phyloP scores from a whole-genome alignment of 2,888 invertebrate species.

The Keiferia lycopersicella region DNA sequence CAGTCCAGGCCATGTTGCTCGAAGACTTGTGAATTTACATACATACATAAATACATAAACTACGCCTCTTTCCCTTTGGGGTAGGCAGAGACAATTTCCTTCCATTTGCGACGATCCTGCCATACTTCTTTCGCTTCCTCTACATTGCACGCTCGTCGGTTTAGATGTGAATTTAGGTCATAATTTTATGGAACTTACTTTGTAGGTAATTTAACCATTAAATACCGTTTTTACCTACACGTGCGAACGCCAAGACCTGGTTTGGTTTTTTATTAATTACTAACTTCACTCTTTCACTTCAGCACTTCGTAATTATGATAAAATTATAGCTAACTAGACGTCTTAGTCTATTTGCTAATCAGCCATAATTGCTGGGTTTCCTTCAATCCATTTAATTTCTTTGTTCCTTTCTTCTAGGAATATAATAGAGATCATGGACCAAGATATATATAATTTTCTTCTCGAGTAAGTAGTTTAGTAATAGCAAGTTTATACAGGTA shows the following conservation, averaged over 20 bases:
- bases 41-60: too few species aligned
- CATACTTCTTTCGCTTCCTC: too few species aligned
- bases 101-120: too few species aligned
- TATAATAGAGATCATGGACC: background rate
- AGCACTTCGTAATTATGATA: background rate
- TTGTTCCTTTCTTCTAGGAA: background rate
- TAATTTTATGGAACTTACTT: background rate
- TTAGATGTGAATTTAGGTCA: too few species aligned
- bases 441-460: background rate
- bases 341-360: slow-evolving; percentile 7
- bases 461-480: background rate
- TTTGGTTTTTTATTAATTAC: background rate
- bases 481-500: background rate
- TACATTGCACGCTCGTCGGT: too few species aligned
- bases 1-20: too few species aligned
- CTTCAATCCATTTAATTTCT: background rate
- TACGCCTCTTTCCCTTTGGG: too few species aligned
- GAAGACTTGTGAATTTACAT: too few species aligned
- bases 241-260: background rate
- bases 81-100: too few species aligned
- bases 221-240: too few species aligned
- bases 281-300: background rate
- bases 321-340: background rate
- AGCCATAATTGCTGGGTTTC: background rate
- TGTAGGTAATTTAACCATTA: background rate